Evolutionary conservation across 2,888 invertebrate genomes (phyloP).

Genomic region (Rhamnusium bicolor): DNA sequence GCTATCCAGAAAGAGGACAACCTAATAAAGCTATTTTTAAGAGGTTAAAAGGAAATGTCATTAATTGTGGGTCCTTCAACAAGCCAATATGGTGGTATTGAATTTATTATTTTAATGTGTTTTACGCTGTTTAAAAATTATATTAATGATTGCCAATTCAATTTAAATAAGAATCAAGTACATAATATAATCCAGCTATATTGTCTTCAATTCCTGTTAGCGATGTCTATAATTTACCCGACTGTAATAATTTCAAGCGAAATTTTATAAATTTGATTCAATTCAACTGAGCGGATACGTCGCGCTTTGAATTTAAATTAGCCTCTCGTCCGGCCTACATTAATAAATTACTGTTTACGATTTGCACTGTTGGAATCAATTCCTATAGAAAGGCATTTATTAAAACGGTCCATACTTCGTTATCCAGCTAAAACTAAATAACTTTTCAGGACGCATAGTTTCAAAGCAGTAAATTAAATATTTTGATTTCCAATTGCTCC

Average conservation of each 20-base stretch:
- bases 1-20: too few species aligned
- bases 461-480: slow-evolving; percentile 2
- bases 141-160: not conserved
- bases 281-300: slow-evolving; percentile 35
- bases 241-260: slow-evolving; percentile 12
- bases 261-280: slow-evolving; percentile 32
- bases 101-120: not conserved
- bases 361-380: slow-evolving; percentile 36
- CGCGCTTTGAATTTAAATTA: slow-evolving; percentile 46
- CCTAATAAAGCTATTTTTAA: too few species aligned
- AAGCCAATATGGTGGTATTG: not conserved
- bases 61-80: too few species aligned
- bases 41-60: too few species aligned
- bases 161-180: not conserved
- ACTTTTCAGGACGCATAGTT: not conserved
- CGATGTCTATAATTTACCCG: slow-evolving; percentile 1
- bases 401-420: not conserved
- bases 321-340: slow-evolving; percentile 32
- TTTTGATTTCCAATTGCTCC: not conserved
- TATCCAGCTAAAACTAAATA: slow-evolving; percentile 6
- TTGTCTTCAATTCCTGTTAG: not conserved
- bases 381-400: slow-evolving; percentile 28
- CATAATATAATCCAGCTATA: not conserved
- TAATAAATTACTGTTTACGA: slow-evolving; percentile 39
- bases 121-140: not conserved